Conservation (phyloP, 1,140 invertebrate genomes). For the Zaprionus lachaisei region DNA sequence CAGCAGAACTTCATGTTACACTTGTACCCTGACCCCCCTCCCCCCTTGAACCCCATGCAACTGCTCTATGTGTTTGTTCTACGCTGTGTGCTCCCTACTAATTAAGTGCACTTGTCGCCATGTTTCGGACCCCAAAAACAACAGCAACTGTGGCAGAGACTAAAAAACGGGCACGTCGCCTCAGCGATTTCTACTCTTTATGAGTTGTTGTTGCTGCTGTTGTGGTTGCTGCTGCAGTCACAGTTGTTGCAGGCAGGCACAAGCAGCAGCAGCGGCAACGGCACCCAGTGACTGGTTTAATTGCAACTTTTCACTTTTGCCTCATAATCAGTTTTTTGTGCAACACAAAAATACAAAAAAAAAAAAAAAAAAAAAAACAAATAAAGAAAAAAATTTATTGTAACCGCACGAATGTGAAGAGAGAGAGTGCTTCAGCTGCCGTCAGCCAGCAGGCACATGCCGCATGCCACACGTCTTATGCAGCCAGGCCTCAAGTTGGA, state of each 20-base stretch:
- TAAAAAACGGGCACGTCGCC: constrained; percentile 54
- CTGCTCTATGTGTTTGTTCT: constrained; percentile 2
- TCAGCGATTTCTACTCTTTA: constrained; percentile 78
- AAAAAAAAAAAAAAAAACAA: constrained; percentile 33
- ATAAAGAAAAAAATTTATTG: constrained; percentile 67
- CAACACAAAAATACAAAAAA: constrained; percentile 35
- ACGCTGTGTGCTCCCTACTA: constrained; percentile 53
- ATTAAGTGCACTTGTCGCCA: constrained; percentile 79
- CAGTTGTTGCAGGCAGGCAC: constrained; percentile 45
- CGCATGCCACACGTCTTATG: not conserved
- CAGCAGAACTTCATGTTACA: constrained; percentile 27
- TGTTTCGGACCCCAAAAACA: constrained; percentile 36
- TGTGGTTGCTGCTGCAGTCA: constrained; percentile 49
- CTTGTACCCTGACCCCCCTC: not conserved
- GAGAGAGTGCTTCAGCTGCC: not conserved
- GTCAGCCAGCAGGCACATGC: not conserved
- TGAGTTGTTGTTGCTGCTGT: constrained; percentile 47
- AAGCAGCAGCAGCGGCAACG: constrained; percentile 30
- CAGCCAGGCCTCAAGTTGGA: constrained; percentile 2
- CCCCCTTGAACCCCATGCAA: not conserved
- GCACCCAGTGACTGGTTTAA: constrained; percentile 79
- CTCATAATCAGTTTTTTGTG: constrained; percentile 76
- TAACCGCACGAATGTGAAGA: constrained; percentile 78
- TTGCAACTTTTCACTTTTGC: constrained; percentile 82
- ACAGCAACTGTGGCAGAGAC: constrained; percentile 22